These are phyloP conservation scores for Delia radicum DNA, from an alignment of 1,140 invertebrate species.

Conservation along the genomic window DNA sequence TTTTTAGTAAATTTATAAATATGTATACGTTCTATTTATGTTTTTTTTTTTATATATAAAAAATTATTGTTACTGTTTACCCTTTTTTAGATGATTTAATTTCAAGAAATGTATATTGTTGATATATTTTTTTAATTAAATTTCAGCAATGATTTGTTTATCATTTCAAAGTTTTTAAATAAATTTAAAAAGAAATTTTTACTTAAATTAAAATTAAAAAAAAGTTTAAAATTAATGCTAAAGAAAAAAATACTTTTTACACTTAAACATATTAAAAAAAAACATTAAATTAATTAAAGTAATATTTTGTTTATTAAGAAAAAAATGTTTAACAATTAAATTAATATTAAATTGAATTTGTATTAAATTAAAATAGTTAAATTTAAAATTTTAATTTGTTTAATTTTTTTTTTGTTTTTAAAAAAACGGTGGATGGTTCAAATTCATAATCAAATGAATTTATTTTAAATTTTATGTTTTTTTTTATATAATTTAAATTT, in stretches of 20 bases:
- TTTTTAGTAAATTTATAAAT: slow-evolving; percentile 26
- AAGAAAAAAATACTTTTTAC: background rate
- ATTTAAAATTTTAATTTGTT: background rate
- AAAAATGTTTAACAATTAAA: background rate
- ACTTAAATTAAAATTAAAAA: background rate
- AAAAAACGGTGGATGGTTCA: slow-evolving; percentile 20
- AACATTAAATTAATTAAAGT: background rate
- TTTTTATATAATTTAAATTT: background rate
- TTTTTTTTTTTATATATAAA: slow-evolving; percentile 28
- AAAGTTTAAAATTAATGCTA: background rate
- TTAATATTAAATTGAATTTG: too few species aligned
- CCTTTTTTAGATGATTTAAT: slow-evolving; percentile 1
- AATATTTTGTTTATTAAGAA: slow-evolving; percentile 6
- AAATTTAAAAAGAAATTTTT: background rate
- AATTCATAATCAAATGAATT: slow-evolving; percentile 22
- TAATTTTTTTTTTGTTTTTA: background rate
- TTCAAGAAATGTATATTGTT: background rate
- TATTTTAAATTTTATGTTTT: background rate
- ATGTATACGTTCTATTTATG: slow-evolving; percentile 29
- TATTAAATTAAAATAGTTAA: background rate
- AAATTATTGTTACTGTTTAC: slow-evolving; percentile 23
- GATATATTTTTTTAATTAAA: background rate
- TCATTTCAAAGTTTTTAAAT: background rate
- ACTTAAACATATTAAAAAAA: background rate
- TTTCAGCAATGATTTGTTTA: background rate